A percentile compares a stretch with the other conserved stretches of the same genome.
Conservation (phyloP, 1,140 invertebrate genomes). For the Penaeus japonicus region DNA sequence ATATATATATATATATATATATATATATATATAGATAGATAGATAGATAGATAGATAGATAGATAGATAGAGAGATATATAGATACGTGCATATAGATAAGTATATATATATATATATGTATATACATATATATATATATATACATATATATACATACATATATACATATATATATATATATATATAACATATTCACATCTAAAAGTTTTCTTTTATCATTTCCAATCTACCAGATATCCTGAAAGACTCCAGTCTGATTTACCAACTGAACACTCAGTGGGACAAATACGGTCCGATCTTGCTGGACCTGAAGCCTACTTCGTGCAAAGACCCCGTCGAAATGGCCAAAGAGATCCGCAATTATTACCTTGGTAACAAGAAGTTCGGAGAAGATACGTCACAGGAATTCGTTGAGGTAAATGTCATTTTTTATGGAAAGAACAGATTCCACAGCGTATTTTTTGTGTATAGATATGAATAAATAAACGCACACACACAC, state of each 20-base stretch:
- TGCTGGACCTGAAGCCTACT: slow-evolving; percentile 41
- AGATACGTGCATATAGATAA: too few species aligned
- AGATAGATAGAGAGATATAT: too few species aligned
- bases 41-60: too few species aligned
- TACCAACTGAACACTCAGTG: slow-evolving; percentile 53
- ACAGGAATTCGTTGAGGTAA: slow-evolving; percentile 53
- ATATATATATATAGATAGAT: too few species aligned
- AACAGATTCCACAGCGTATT: not conserved
- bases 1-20: too few species aligned
- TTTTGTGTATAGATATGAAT: not conserved
- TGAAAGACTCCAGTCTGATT: slow-evolving; percentile 39
- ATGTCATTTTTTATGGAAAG: not conserved
- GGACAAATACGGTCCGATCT: slow-evolving; percentile 50
- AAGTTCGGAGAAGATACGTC: slow-evolving; percentile 50
- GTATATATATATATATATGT: too few species aligned
- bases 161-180: too few species aligned
- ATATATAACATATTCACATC: too few species aligned
- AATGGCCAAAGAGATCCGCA: slow-evolving; percentile 38
- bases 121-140: too few species aligned
- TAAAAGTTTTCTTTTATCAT: not conserved
- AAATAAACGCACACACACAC: not conserved
- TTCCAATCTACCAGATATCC: slow-evolving; percentile 33
- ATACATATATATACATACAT: too few species aligned
- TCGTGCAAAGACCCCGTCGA: slow-evolving; percentile 55
- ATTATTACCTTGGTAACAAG: slow-evolving; percentile 55